A percentile compares a stretch with the other conserved stretches of the same genome.
phyloP scores from a whole-genome alignment of 2,888 invertebrate species.

The Drosophila cognata region DNA sequence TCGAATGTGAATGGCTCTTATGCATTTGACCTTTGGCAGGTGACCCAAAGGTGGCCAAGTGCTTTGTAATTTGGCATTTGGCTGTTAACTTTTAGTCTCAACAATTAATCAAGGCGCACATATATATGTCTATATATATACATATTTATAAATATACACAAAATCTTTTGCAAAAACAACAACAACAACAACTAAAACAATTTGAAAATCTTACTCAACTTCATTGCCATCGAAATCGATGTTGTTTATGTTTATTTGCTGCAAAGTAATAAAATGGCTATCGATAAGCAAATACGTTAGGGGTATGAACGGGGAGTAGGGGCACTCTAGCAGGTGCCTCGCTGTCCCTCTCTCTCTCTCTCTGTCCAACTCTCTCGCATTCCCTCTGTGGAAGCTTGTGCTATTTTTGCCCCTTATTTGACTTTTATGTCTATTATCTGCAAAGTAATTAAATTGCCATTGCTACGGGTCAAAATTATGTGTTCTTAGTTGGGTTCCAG shows the following conservation, averaged over 20 bases:
- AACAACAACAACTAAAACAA: slow-evolving; percentile 24
- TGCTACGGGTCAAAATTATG: background rate
- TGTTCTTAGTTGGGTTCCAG: background rate
- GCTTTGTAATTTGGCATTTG: background rate
- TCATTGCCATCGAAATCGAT: slow-evolving; percentile 26
- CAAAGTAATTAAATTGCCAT: background rate
- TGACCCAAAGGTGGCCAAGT: background rate
- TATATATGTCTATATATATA: background rate
- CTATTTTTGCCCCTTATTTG: background rate
- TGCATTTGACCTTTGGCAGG: background rate
- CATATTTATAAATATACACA: background rate
- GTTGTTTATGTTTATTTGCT: slow-evolving; percentile 70
- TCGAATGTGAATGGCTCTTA: background rate
- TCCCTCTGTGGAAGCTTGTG: background rate
- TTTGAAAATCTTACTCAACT: slow-evolving; percentile 29
- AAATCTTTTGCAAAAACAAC: background rate
- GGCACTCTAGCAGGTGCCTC: background rate
- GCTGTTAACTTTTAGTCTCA: background rate
- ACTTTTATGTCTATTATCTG: background rate
- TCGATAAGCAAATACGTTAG: slow-evolving; percentile 51
- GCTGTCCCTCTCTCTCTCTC: background rate
- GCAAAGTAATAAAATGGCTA: slow-evolving; percentile 70
- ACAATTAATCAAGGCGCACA: slow-evolving; percentile 6
- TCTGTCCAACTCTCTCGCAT: background rate
- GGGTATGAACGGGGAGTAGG: background rate